Percentiles rank a stretch among this genome's conserved stretches.
Evolutionary conservation across 2,888 invertebrate genomes (phyloP).

Genomic region (Thyatira batis): DNA sequence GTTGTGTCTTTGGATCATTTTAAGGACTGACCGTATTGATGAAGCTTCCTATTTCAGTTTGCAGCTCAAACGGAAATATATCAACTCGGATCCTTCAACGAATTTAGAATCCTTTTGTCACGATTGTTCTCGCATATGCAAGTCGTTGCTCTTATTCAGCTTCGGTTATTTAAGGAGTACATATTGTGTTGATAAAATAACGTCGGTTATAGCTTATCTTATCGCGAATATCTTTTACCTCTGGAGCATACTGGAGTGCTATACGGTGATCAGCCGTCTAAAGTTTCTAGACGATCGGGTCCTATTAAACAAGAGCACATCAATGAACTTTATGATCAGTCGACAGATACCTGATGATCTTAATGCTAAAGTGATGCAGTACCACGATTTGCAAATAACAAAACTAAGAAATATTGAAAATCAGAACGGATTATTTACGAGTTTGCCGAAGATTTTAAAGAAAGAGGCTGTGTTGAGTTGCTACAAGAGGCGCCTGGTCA

Average conservation of each 20-base stretch:
- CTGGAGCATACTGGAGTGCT: slow-evolving; percentile 37
- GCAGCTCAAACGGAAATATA: slow-evolving; percentile 13
- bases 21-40: slow-evolving; percentile 10
- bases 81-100: background rate
- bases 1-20: slow-evolving; percentile 18
- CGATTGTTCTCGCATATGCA: slow-evolving; percentile 34
- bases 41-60: slow-evolving; percentile 7
- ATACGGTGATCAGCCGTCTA: slow-evolving; percentile 21
- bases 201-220: slow-evolving; percentile 26
- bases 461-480: slow-evolving; percentile 26
- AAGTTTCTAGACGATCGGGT: slow-evolving; percentile 23
- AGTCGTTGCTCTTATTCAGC: slow-evolving; percentile 36
- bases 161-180: slow-evolving; percentile 17
- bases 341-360: slow-evolving; percentile 32
- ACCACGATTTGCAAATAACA: slow-evolving; percentile 27
- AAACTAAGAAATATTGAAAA: slow-evolving; percentile 19
- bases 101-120: slow-evolving; percentile 13
- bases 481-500: slow-evolving; percentile 21
- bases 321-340: slow-evolving; percentile 18
- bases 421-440: slow-evolving; percentile 23
- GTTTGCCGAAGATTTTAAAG: slow-evolving; percentile 28
- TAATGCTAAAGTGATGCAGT: slow-evolving; percentile 23
- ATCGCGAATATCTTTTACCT: slow-evolving; percentile 33
- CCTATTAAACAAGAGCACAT: slow-evolving; percentile 10
- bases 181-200: slow-evolving; percentile 26